Evolutionary conservation across 2,113 vertebrate species (phyloP).

Genomic region (Sclerurus mexicanus): DNA sequence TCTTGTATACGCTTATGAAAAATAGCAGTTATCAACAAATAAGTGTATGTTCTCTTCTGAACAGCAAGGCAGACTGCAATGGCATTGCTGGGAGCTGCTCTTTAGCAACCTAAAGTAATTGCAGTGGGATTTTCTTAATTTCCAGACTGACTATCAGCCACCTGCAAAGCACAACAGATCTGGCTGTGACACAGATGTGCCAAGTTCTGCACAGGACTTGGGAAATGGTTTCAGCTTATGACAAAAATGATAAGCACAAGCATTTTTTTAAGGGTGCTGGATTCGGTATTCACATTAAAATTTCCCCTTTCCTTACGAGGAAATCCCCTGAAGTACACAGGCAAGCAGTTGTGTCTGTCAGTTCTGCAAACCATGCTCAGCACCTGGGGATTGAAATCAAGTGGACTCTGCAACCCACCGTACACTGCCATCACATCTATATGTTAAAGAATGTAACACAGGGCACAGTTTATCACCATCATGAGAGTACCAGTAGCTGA

Average conservation of each 20-base stretch:
- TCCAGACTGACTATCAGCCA: not conserved
- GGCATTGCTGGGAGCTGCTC: not conserved
- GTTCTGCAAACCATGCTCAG: not conserved
- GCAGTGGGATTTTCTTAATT: not conserved
- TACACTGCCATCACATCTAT: not conserved
- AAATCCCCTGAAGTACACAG: not conserved
- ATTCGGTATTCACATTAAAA: not conserved
- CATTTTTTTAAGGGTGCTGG: not conserved
- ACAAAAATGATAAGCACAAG: not conserved
- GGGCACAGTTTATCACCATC: not conserved
- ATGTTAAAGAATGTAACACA: not conserved
- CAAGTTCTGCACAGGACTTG: not conserved
- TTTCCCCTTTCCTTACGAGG: not conserved
- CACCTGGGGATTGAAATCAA: not conserved
- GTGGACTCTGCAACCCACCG: not conserved
- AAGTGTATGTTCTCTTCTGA: not conserved
- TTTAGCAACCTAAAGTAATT: not conserved
- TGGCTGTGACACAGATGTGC: not conserved
- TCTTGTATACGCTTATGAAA: not conserved
- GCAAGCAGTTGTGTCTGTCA: not conserved
- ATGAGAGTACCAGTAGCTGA: not conserved
- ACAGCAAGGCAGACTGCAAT: not conserved
- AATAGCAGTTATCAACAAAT: not conserved
- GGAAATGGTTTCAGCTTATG: not conserved
- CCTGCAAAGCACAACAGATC: not conserved